Percentiles rank a stretch among this genome's conserved stretches.
phyloP scores from a whole-genome alignment of 2,888 invertebrate species.

The Nymphalis c-album region DNA sequence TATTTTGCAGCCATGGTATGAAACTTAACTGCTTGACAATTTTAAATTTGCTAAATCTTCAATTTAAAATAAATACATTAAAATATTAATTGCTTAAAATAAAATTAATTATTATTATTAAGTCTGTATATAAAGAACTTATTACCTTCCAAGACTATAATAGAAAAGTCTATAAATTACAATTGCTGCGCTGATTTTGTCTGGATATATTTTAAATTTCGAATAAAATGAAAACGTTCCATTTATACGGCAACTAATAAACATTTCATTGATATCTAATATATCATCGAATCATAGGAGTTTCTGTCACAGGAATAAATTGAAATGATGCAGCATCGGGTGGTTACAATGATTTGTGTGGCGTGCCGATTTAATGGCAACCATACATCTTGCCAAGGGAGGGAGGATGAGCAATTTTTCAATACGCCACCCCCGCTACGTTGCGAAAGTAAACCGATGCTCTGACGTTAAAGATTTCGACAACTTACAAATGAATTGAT shows the following conservation, averaged over 20 bases:
- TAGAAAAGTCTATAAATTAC: too few relatives aligned
- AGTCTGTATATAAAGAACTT: too few relatives aligned
- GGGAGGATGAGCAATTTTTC: conserved; percentile 48
- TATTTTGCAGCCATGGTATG: too few relatives aligned
- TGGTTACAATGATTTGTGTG: conserved; percentile 54
- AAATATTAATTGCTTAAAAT: too few relatives aligned
- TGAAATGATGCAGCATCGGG: conserved; percentile 47
- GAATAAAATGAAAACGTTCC: too few relatives aligned
- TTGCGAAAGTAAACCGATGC: conserved; percentile 36
- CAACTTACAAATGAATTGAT: conserved; percentile 13
- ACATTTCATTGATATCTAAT: conserved; percentile 20
- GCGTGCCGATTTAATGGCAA: conserved; percentile 50
- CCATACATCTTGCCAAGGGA: conserved; percentile 48
- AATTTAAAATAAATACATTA: too few relatives aligned
- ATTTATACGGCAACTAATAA: background rate
- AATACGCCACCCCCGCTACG: conserved; percentile 37
- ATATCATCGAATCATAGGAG: conserved; percentile 31
- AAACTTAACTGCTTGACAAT: too few relatives aligned
- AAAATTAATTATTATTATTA: too few relatives aligned
- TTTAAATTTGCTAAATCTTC: too few relatives aligned
- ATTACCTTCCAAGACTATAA: too few relatives aligned
- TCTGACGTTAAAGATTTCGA: conserved; percentile 24
- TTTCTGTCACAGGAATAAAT: conserved; percentile 43
- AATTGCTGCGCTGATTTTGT: background rate
- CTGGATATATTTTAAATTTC: too few relatives aligned